Percentiles rank a stretch among this genome's conserved stretches.
Evolutionary conservation across 2,797 vertebrate species (phyloP).

Genomic region (Microhierax caerulescens): DNA sequence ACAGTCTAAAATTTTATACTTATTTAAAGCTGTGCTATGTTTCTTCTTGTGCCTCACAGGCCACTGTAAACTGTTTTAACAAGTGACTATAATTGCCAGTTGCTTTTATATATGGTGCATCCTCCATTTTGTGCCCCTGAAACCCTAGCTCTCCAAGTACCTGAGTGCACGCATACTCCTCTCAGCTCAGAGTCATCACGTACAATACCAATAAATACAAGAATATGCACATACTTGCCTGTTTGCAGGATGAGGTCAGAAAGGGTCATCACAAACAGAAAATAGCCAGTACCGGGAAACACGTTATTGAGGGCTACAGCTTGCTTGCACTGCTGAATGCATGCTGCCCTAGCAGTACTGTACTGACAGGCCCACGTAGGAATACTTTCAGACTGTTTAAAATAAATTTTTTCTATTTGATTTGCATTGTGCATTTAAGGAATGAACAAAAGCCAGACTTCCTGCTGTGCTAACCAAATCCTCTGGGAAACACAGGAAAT

Average conservation of each 20-base stretch:
- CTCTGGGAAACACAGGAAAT: background rate
- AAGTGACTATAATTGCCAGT: constrained; percentile 20
- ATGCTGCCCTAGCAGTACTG: background rate
- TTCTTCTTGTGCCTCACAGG: constrained; percentile 60
- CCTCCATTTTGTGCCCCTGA: background rate
- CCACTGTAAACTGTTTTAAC: constrained; percentile 26
- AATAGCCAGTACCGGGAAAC: background rate
- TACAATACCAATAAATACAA: background rate
- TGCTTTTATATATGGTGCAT: constrained; percentile 13
- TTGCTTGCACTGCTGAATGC: background rate
- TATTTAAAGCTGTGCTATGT: constrained; percentile 40
- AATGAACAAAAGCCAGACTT: background rate
- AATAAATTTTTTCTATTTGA: background rate
- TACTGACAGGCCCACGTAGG: rapidly evolving
- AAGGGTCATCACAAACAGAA: background rate
- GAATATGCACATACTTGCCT: background rate
- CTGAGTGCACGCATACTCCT: background rate
- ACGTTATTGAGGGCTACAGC: background rate
- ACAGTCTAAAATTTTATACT: constrained; percentile 4
- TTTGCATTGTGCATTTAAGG: background rate
- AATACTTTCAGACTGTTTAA: background rate
- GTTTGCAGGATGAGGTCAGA: background rate
- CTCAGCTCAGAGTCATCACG: background rate
- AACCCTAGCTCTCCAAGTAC: background rate
- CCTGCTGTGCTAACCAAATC: background rate